Conservation (phyloP, 1,140 invertebrate genomes). For the Colletes gigas region DNA sequence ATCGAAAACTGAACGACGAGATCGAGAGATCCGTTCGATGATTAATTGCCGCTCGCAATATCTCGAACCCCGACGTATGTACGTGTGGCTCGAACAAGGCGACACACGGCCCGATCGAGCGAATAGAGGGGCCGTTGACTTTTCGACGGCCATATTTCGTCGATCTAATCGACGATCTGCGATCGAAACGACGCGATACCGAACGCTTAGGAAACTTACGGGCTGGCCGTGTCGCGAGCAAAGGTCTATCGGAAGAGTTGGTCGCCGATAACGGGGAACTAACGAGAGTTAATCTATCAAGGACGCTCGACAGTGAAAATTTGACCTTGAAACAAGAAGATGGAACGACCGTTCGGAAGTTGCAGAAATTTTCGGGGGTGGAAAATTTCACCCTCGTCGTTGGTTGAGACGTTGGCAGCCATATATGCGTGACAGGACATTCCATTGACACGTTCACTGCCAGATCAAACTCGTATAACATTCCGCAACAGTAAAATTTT, state of each 20-base stretch:
- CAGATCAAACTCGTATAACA: no score
- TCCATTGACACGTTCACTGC: no score
- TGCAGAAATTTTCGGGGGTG: no score
- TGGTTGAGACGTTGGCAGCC: no score
- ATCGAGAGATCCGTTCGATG: slow-evolving; percentile 22
- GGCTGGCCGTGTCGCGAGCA: slow-evolving; percentile 24
- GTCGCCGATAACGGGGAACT: slow-evolving; percentile 42
- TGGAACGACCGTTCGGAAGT: background rate
- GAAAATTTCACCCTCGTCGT: background rate
- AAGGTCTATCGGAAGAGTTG: slow-evolving; percentile 29
- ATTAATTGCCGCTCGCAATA: slow-evolving; percentile 45
- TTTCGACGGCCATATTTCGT: background rate
- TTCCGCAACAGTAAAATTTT: no score
- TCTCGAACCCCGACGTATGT: slow-evolving; percentile 3
- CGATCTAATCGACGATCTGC: slow-evolving; percentile 35
- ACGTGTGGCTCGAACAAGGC: background rate
- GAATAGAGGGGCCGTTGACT: slow-evolving; percentile 23
- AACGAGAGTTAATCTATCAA: slow-evolving; percentile 47
- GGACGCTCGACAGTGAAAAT: slow-evolving; percentile 50
- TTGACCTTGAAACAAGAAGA: slow-evolving; percentile 34
- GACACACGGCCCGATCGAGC: slow-evolving; percentile 8
- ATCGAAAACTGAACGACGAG: slow-evolving; percentile 1
- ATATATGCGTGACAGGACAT: no score
- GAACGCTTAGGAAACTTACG: slow-evolving; percentile 27
- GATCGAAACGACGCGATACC: slow-evolving; percentile 21